These are phyloP conservation scores for Eupithecia vulgata DNA, from an alignment of 2,888 invertebrate species.

Conservation along the genomic window DNA sequence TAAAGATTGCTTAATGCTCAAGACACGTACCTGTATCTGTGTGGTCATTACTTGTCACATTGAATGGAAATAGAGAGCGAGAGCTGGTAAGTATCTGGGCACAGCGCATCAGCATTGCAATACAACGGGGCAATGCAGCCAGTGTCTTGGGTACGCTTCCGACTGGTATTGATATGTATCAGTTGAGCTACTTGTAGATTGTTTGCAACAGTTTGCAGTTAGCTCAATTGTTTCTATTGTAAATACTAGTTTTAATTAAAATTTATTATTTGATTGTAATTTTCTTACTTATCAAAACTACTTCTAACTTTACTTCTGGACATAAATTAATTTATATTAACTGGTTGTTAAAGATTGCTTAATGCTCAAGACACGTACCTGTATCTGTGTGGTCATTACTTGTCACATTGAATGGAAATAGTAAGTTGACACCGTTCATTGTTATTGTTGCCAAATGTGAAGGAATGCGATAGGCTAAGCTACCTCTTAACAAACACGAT, in stretches of 20 bases:
- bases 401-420: slow-evolving; percentile 51
- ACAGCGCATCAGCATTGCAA: too few species aligned
- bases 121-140: too few species aligned
- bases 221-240: too few species aligned
- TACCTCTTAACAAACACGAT: slow-evolving; percentile 11
- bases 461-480: slow-evolving; percentile 53
- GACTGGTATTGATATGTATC: too few species aligned
- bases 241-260: too few species aligned
- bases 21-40: slow-evolving; percentile 35
- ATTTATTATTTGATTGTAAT: too few species aligned
- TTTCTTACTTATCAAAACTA: not conserved
- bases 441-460: slow-evolving; percentile 60
- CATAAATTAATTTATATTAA: not conserved
- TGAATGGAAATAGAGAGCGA: slow-evolving; percentile 57
- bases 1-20: not conserved
- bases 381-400: slow-evolving; percentile 49
- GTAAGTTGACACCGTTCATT: slow-evolving; percentile 56
- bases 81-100: too few species aligned
- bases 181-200: too few species aligned
- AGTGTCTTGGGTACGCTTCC: too few species aligned
- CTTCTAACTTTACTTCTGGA: not conserved
- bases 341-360: not conserved
- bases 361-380: not conserved
- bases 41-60: slow-evolving; percentile 49
- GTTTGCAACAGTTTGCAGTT: too few species aligned